Base-by-base conservation (phyloP, 1,140 invertebrate genomes). In the Drosophila ambigua region DNA sequence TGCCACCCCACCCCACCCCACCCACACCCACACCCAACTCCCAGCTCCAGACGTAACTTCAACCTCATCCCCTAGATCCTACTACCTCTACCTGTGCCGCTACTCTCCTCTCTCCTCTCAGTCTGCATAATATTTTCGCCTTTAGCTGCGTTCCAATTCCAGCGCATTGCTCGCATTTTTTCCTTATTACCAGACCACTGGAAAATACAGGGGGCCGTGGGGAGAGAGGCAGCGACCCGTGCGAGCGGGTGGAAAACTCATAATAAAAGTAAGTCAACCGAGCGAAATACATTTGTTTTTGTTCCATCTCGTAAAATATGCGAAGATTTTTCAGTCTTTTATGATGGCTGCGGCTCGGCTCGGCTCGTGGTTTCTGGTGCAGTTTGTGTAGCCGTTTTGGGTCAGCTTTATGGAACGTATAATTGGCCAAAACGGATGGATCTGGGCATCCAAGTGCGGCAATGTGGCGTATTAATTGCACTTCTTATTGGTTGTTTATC, bases 301-400 rank as follows among this genome's bases (percentile, higher is more conserved):
- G 53, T 74, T 80, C 82, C 83, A 76, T 87, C 83, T 87, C 82
- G 82, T 87, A 82, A 85, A 87, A 82, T 88, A 75, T 77, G 82
- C 66, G 66, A 68, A 87, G 77, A 82, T 72, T 79, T 79, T 48
- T 48, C 39, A 66, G 58, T 50, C 46, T 65, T 46, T 59, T 57
- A 20, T 58, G 54, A 43, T 50, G 50, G 62, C 15, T 73, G 46
- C 48, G 59, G 51, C 9, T 52, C 44, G 16, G 1, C 16, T 16
- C 15, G 24, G 20, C 20, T 20, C 20, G 20, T 20, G 2, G 20
- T 20, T 20, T 20, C 20, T 50, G 13, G 5, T 23, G 13, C 8
- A 31, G 26, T 26, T 28, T 28, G 8, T 51, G 28, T 39, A 20
- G 45, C 31, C 57, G 28, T 64, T 68, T 78, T 64, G 74, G 78